Conservation (phyloP, 1,140 invertebrate genomes). For the Caenorhabditis latens region DNA sequence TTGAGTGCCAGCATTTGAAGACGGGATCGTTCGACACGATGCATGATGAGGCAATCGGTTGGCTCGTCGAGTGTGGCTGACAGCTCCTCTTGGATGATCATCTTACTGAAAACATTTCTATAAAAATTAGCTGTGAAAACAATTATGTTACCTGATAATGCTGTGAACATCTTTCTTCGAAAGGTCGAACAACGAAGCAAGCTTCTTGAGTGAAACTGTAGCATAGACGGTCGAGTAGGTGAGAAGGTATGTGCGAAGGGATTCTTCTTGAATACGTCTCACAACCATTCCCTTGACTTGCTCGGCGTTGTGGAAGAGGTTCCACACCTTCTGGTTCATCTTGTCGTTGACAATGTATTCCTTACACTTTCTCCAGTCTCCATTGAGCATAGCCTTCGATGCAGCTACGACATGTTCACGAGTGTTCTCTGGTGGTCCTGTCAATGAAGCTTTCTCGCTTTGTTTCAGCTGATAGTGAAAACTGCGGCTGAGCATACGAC, state of each 20-base stretch:
- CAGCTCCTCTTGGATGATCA: constrained; percentile 98
- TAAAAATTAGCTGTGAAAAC: not conserved
- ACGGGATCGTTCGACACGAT: constrained; percentile 94
- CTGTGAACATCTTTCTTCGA: constrained; percentile 90
- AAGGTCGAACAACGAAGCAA: constrained; percentile 95
- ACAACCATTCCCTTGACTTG: no score
- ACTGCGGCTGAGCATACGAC: constrained; percentile 97
- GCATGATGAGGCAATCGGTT: no score
- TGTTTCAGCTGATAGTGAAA: constrained; percentile 98
- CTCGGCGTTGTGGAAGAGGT: no score
- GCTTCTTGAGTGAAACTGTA: constrained; percentile 88
- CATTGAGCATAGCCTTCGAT: constrained; percentile 96
- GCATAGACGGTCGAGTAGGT: constrained; percentile 98
- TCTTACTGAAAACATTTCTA: constrained; percentile 83
- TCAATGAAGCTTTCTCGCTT: constrained; percentile 88
- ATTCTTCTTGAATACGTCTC: constrained; percentile 98
- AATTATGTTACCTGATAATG: constrained; percentile 83
- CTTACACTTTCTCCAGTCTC: constrained; percentile 94
- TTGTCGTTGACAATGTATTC: constrained; percentile 98
- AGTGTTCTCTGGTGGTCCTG: constrained; percentile 95
- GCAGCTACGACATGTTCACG: constrained; percentile 98
- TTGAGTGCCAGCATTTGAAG: constrained; percentile 95
- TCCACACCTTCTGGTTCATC: constrained; percentile 99
- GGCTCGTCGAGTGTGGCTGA: constrained; percentile 95
- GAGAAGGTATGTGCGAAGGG: constrained; percentile 93